Base-by-base conservation (phyloP, 2,888 invertebrate genomes). In the Priocnemis perturbator region DNA sequence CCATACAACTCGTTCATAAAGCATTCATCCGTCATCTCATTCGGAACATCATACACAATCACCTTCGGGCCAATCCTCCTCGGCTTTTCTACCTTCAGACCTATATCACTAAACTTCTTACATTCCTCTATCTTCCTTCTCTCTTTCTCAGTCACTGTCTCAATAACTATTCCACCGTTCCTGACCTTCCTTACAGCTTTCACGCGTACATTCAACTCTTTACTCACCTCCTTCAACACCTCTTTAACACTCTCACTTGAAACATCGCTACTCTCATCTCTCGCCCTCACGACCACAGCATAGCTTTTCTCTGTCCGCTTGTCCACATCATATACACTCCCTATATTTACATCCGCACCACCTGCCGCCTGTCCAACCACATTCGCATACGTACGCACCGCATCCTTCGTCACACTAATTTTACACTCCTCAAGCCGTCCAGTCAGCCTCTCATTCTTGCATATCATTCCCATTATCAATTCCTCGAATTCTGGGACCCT, bases 161-260 rank as follows among this genome's bases (percentile, higher is more conserved):
- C 67, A 0, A 67, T 59, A 0, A 37, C 59, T 5, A 59, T 9
- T 3, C 60, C 58, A 20, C 59, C 20, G 26, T 7, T 37, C 14
- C 50, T 37, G 0, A 14, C 37, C 15, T 56, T 60, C 14, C 60
- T 47, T 30, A 60, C 20, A 2, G 60, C 45, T 50, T 57, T 55
- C 19, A 60, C 60, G 11, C 66, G 4, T 0, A 66, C 48, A 60
- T 60, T 26, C 30, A 65, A 23, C 3, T 4, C 26, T 1, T 26
- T 23, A 23, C 56, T 60, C 0, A 66, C 21, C 17, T 60, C 56
- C 2, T 14, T n/a, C 21, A 60, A 15, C 0, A 67, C 56, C n/a
- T 58, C 44, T n/a, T 64, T 64, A 19, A 64, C 58, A 14, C 52
- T 2, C 15, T 26, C 52, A 37, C 57, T n/a, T n/a, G n/a, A n/a